Evolutionary conservation across 2,888 invertebrate genomes (phyloP).

Genomic region (Agrotis ipsilon): DNA sequence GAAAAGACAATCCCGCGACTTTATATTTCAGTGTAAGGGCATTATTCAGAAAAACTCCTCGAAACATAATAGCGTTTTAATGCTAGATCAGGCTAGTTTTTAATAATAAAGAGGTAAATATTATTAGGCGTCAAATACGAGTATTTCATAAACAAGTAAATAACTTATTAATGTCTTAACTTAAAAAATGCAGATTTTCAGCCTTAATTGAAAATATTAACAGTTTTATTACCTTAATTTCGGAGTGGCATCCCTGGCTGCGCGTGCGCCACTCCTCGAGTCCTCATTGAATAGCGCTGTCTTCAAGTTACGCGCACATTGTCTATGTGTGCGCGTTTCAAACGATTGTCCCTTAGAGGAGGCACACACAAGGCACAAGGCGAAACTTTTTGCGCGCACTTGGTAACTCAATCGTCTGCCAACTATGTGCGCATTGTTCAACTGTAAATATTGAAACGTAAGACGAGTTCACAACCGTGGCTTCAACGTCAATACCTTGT

Average conservation of each 20-base stretch:
- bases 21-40: too few species aligned
- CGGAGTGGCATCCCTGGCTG: slow-evolving; percentile 51
- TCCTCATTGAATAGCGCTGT: slow-evolving; percentile 61
- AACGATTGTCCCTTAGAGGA: slow-evolving; percentile 51
- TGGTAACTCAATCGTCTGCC: slow-evolving; percentile 58
- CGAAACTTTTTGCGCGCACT: slow-evolving; percentile 46
- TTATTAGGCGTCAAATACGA: too few species aligned
- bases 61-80: too few species aligned
- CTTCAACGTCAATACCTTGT: slow-evolving; percentile 24
- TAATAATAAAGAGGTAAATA: too few species aligned
- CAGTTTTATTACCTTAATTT: not conserved
- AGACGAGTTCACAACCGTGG: slow-evolving; percentile 31
- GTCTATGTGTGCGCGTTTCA: slow-evolving; percentile 60
- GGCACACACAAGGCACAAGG: slow-evolving; percentile 9
- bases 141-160: too few species aligned
- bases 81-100: too few species aligned
- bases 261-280: slow-evolving; percentile 50
- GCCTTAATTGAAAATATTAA: not conserved
- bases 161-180: too few species aligned
- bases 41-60: too few species aligned
- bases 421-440: slow-evolving; percentile 48
- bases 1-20: too few species aligned
- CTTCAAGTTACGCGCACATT: slow-evolving; percentile 68
- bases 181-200: too few species aligned
- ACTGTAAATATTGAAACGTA: slow-evolving; percentile 63